Evolutionary conservation across 2,888 invertebrate species (phyloP).

Genomic region (Hybos culiciformis): DNA sequence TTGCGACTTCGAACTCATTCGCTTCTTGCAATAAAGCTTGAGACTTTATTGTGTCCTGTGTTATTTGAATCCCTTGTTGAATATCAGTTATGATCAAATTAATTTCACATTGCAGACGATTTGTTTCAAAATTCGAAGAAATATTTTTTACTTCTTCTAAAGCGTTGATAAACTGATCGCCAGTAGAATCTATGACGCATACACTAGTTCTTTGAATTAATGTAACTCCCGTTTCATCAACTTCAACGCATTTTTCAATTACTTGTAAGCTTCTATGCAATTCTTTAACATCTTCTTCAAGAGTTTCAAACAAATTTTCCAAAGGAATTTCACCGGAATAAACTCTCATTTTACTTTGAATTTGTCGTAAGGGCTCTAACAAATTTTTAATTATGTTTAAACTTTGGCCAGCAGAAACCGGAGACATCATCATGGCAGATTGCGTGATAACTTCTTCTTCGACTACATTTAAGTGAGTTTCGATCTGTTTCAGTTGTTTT

Average conservation of each 20-base stretch:
- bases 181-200: constrained; percentile 47
- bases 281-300: constrained; percentile 47
- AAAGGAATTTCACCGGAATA: constrained; percentile 36
- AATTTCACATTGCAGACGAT: constrained; percentile 36
- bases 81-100: constrained; percentile 39
- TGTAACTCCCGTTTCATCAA: constrained; percentile 51
- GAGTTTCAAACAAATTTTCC: constrained; percentile 38
- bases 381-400: constrained; percentile 50
- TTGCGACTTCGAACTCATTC: constrained; percentile 31
- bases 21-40: constrained; percentile 42
- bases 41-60: constrained; percentile 41
- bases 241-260: constrained; percentile 53
- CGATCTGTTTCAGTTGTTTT: constrained; percentile 36
- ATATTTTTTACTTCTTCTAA: constrained; percentile 41
- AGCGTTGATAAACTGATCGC: constrained; percentile 41
- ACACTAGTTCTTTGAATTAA: constrained; percentile 54
- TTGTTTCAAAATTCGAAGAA: constrained; percentile 36
- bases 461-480: constrained; percentile 44
- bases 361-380: constrained; percentile 46
- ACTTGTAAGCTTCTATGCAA: constrained; percentile 51
- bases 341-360: constrained; percentile 45
- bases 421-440: constrained; percentile 51
- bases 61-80: constrained; percentile 38
- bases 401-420: constrained; percentile 50
- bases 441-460: constrained; percentile 51